Conservation (phyloP, 2,113 vertebrate species). For the Nansenia antarctica region DNA sequence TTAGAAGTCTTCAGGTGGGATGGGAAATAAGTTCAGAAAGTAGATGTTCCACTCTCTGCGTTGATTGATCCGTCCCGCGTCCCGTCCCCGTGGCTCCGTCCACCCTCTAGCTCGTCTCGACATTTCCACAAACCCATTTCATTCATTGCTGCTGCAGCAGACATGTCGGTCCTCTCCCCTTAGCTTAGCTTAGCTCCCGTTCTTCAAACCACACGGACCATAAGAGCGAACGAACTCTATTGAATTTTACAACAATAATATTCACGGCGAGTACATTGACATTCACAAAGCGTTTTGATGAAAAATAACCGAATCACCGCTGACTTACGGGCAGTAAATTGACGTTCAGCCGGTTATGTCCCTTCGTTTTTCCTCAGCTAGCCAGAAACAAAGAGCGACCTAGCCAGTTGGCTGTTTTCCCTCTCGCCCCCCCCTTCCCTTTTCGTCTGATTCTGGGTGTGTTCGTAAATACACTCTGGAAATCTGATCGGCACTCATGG, state of each 20-base stretch:
- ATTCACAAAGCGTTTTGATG: neutral
- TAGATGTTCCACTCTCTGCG: conserved; percentile 39
- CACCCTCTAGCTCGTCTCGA: conserved; percentile 41
- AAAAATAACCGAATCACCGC: neutral
- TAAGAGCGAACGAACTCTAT: conserved; percentile 8
- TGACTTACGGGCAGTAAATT: conserved; percentile 69
- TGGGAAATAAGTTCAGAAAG: neutral
- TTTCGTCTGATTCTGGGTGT: conserved; percentile 28
- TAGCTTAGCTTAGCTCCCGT: conserved; percentile 12
- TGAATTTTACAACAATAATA: neutral
- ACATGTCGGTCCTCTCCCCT: conserved; percentile 62
- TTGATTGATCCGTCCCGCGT: conserved; percentile 72
- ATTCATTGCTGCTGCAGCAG: conserved; percentile 73
- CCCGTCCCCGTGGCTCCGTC: conserved; percentile 64
- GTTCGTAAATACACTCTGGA: too few species aligned
- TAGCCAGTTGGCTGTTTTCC: conserved; percentile 64
- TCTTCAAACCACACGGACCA: neutral
- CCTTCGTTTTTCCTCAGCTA: conserved; percentile 66
- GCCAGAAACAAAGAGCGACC: conserved; percentile 79
- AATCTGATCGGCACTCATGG: too few species aligned
- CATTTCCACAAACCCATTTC: conserved; percentile 67
- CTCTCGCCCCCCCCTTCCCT: conserved; percentile 32
- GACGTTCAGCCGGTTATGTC: conserved; percentile 54
- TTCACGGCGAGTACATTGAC: neutral
- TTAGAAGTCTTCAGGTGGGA: too few species aligned